Percentiles rank a stretch among this genome's conserved stretches.
Evolutionary conservation across 2,797 vertebrate genomes (phyloP).

Genomic region (Chrysocyon brachyurus): DNA sequence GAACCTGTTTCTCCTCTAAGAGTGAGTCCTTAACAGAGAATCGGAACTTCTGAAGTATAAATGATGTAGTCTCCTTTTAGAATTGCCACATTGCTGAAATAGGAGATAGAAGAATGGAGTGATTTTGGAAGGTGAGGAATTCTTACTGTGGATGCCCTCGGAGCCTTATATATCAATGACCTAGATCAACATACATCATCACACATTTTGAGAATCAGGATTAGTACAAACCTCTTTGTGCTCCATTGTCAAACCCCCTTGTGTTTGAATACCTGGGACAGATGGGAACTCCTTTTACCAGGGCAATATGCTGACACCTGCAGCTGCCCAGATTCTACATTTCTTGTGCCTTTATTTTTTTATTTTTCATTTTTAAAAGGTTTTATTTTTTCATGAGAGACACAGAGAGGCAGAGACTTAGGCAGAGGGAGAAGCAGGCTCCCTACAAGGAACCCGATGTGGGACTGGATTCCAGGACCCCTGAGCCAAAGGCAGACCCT

Average conservation of each 20-base stretch:
- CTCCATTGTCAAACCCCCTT: not conserved
- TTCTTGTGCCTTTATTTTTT: not conserved
- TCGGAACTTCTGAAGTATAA: not conserved
- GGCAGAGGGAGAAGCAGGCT: no score
- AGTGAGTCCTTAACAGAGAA: not conserved
- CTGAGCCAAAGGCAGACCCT: no score
- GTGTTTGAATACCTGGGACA: not conserved
- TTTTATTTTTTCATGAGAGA: no score
- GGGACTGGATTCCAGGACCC: no score
- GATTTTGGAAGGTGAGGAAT: not conserved
- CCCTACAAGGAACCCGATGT: no score
- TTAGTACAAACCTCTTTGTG: not conserved
- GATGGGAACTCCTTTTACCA: not conserved
- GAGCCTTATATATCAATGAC: rapidly evolving
- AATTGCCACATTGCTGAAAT: not conserved
- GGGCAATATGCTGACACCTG: not conserved
- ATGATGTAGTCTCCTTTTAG: not conserved
- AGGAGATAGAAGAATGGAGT: not conserved
- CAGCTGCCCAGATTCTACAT: not conserved
- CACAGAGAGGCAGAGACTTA: no score
- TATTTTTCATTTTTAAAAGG: no score
- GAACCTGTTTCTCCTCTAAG: not conserved
- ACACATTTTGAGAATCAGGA: not conserved
- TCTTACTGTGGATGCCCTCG: not conserved
- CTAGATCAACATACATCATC: not conserved